A percentile compares a stretch with the other conserved stretches of the same genome.
Conservation (phyloP, 1,140 invertebrate genomes). For the Leptoteleia sp. region DNA sequence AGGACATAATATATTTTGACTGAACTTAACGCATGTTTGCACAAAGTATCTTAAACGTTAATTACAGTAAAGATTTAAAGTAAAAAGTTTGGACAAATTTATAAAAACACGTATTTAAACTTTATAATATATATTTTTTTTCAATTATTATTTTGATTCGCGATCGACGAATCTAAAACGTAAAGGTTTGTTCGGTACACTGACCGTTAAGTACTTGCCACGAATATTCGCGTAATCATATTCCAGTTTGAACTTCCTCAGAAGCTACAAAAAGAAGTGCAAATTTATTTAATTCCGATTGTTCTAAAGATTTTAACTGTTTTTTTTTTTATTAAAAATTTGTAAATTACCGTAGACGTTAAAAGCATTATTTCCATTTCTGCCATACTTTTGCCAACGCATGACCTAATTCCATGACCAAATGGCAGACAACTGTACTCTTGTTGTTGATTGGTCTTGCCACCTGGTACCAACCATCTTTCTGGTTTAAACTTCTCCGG, state of each 20-base stretch:
- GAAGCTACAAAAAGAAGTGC: conserved; percentile 76
- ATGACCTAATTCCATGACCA: conserved; percentile 83
- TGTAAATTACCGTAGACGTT: conserved; percentile 81
- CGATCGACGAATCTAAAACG: conserved; percentile 85
- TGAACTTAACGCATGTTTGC: too few species aligned
- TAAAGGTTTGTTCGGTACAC: conserved; percentile 82
- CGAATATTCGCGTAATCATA: conserved; percentile 85
- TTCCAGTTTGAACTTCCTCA: conserved; percentile 84
- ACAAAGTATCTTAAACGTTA: too few species aligned
- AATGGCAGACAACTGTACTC: conserved; percentile 82
- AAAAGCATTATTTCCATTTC: conserved; percentile 82
- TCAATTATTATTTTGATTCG: conserved; percentile 50
- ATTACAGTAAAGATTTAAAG: too few species aligned
- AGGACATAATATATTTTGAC: too few species aligned
- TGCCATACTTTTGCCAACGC: conserved; percentile 83
- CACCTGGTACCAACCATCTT: conserved; percentile 83
- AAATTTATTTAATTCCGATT: too few species aligned
- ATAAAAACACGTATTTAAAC: neutral
- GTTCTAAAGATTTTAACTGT: too few species aligned
- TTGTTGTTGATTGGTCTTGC: conserved; percentile 77
- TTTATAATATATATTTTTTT: neutral
- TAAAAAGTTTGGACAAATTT: neutral
- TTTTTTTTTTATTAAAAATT: too few species aligned
- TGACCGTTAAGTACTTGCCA: conserved; percentile 82
- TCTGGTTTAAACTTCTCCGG: conserved; percentile 86